These are phyloP conservation scores for Liparis tanakae DNA, from an alignment of 2,797 vertebrate species.

Conservation along the genomic window DNA sequence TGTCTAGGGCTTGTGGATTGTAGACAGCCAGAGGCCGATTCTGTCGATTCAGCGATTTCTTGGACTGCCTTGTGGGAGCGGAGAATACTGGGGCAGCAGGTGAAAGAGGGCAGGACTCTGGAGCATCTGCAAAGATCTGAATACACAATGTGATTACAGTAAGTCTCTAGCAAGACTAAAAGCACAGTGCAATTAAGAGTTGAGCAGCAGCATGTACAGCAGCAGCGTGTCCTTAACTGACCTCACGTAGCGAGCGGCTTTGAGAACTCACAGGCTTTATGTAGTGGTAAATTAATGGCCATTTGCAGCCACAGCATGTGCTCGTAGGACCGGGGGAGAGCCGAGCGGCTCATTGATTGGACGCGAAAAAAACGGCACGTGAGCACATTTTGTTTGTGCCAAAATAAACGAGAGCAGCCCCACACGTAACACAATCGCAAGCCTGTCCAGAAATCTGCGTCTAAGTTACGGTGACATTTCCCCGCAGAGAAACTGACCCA, in stretches of 20 bases:
- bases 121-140: constrained; percentile 94
- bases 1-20: constrained; percentile 89
- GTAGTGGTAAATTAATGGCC: constrained; percentile 49
- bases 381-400: constrained; percentile 55
- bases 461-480: constrained; percentile 57
- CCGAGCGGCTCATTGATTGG: constrained; percentile 52
- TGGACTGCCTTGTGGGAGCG: constrained; percentile 92
- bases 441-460: constrained; percentile 43
- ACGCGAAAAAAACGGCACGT: constrained; percentile 57
- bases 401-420: constrained; percentile 51
- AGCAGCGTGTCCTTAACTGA: constrained; percentile 58
- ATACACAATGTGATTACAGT: constrained; percentile 53
- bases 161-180: constrained; percentile 36
- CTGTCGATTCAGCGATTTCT: constrained; percentile 84
- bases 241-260: constrained; percentile 45
- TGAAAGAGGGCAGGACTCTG: constrained; percentile 83
- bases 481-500: constrained; percentile 58
- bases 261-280: constrained; percentile 54
- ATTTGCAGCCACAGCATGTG: constrained; percentile 58
- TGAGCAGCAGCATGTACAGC: constrained; percentile 17
- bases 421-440: constrained; percentile 42
- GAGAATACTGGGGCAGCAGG: constrained; percentile 82
- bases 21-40: constrained; percentile 95
- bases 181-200: constrained; percentile 28
- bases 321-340: constrained; percentile 36